A percentile compares a stretch with the other conserved stretches of the same genome.
These are phyloP conservation scores for Napeogenes sylphis DNA, from an alignment of 2,888 invertebrate genomes.

Conservation along the genomic window DNA sequence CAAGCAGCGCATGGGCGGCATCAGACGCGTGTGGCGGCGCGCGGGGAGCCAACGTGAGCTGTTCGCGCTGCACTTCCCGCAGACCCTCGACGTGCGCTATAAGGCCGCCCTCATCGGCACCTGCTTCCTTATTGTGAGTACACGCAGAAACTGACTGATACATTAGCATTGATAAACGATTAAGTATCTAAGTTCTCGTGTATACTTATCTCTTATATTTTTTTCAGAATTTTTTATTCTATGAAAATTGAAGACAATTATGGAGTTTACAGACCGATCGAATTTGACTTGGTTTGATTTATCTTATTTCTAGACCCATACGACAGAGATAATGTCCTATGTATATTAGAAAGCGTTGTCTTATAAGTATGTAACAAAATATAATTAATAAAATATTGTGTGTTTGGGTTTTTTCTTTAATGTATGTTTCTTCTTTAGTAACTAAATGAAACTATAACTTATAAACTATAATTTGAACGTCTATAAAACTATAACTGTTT, in stretches of 20 bases:
- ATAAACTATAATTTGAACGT: no score
- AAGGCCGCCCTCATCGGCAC: constrained; percentile 49
- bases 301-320: no score
- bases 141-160: constrained; percentile 37
- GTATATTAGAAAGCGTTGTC: no score
- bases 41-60: constrained; percentile 34
- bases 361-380: no score
- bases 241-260: constrained; percentile 33
- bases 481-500: no score
- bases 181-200: neutral
- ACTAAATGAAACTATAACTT: no score
- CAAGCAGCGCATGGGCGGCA: constrained; percentile 45
- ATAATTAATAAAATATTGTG: no score
- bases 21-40: constrained; percentile 40
- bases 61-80: constrained; percentile 44
- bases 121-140: constrained; percentile 47
- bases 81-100: constrained; percentile 40
- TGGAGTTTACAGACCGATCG: no score
- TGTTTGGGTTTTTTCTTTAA: no score
- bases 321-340: no score
- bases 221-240: constrained; percentile 47
- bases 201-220: constrained; percentile 9
- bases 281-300: no score
- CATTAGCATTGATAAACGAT: constrained; percentile 24
- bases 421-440: no score